Percentiles rank a stretch among this genome's conserved stretches.
These are phyloP conservation scores for Argyra leucocephala DNA, from an alignment of 2,888 invertebrate genomes.

Conservation along the genomic window DNA sequence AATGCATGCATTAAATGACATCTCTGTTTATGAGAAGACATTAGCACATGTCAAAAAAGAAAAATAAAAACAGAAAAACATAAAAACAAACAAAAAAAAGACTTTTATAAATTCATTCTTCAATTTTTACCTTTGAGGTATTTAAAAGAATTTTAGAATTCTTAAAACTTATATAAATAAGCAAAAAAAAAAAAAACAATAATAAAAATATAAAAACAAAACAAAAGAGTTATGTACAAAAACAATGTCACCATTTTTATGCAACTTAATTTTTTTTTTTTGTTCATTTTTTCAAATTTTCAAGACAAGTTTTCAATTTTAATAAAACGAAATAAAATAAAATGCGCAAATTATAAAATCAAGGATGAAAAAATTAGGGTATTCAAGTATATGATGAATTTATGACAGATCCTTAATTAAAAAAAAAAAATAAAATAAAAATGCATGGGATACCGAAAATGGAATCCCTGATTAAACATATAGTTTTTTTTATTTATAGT, in stretches of 20 bases:
- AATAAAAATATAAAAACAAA: too few relatives aligned
- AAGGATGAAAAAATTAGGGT: background rate
- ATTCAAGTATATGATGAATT: background rate
- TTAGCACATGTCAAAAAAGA: conserved; percentile 1
- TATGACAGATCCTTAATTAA: background rate
- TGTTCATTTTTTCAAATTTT: too few relatives aligned
- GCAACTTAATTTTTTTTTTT: background rate
- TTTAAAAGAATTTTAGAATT: background rate
- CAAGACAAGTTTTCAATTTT: background rate
- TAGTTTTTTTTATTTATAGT: too few relatives aligned
- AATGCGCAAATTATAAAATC: background rate
- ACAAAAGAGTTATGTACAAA: too few relatives aligned
- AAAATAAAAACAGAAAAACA: too few relatives aligned
- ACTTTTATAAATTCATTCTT: too few relatives aligned
- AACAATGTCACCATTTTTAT: too few relatives aligned
- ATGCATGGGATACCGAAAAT: background rate
- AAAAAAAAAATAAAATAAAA: background rate
- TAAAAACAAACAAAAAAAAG: too few relatives aligned
- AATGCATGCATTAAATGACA: background rate
- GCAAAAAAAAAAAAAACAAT: too few relatives aligned
- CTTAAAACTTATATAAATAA: too few relatives aligned
- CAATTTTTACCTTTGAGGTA: background rate
- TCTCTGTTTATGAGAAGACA: conserved; percentile 4
- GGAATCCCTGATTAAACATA: background rate
- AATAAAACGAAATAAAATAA: background rate